Conservation (phyloP, 1,140 invertebrate species). For the Lysiphlebus fabarum region DNA sequence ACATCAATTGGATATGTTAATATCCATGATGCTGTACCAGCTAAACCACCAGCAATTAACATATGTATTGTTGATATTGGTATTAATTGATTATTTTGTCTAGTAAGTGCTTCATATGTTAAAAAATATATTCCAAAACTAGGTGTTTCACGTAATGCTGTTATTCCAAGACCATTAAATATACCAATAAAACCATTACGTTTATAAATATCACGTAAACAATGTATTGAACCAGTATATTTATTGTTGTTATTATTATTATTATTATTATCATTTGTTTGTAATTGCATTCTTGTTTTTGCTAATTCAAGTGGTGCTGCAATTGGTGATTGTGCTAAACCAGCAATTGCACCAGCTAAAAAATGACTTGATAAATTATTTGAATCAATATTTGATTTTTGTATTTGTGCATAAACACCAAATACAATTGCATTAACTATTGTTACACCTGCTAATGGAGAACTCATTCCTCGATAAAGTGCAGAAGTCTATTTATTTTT, state of each 20-base stretch:
- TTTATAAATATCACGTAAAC: slow-evolving; percentile 63
- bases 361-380: slow-evolving; percentile 63
- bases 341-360: slow-evolving; percentile 70
- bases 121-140: slow-evolving; percentile 70
- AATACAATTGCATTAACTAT: slow-evolving; percentile 89
- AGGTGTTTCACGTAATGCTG: slow-evolving; percentile 72
- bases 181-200: slow-evolving; percentile 66
- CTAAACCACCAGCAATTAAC: slow-evolving; percentile 75
- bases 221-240: slow-evolving; percentile 59
- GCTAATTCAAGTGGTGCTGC: slow-evolving; percentile 82
- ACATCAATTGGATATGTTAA: slow-evolving; percentile 85
- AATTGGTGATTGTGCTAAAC: slow-evolving; percentile 76
- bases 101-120: slow-evolving; percentile 45
- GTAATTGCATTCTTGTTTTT: slow-evolving; percentile 78
- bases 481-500: slow-evolving; percentile 59
- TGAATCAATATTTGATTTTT: slow-evolving; percentile 59
- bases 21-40: slow-evolving; percentile 83
- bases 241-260: slow-evolving; percentile 35
- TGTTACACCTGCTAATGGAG: slow-evolving; percentile 81
- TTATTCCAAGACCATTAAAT: slow-evolving; percentile 73
- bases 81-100: slow-evolving; percentile 13
- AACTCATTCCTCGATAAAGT: slow-evolving; percentile 75
- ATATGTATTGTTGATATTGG: slow-evolving; percentile 58
- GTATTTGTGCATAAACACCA: slow-evolving; percentile 75
- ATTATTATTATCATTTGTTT: slow-evolving; percentile 33